Percentiles rank a stretch among this genome's conserved stretches.
phyloP scores from a whole-genome alignment of 2,888 invertebrate genomes.

The Agonopterix alstromeriana region DNA sequence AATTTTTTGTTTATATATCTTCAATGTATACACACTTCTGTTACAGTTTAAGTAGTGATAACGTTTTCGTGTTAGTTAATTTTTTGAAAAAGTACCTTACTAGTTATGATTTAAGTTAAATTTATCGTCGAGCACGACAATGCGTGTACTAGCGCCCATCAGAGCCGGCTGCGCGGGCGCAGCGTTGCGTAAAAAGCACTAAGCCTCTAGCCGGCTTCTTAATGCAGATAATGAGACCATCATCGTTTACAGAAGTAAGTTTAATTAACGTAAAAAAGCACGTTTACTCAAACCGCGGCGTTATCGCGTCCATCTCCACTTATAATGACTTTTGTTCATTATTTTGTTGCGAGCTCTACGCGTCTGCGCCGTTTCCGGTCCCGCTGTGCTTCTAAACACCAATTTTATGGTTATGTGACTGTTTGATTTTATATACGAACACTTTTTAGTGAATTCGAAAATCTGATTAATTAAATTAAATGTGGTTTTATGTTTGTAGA shows the following conservation, averaged over 20 bases:
- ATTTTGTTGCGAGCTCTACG: slow-evolving; percentile 59
- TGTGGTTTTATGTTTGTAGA: slow-evolving; percentile 20
- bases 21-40: no score
- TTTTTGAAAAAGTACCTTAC: not conserved
- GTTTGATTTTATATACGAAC: slow-evolving; percentile 40
- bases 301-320: slow-evolving; percentile 65
- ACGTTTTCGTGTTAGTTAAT: no score
- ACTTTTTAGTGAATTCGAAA: slow-evolving; percentile 33
- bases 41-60: no score
- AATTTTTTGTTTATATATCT: no score
- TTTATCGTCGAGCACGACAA: slow-evolving; percentile 28
- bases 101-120: slow-evolving; percentile 9
- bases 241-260: slow-evolving; percentile 70
- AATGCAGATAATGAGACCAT: slow-evolving; percentile 61
- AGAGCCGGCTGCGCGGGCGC: slow-evolving; percentile 21
- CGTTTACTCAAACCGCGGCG: slow-evolving; percentile 66
- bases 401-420: slow-evolving; percentile 58
- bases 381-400: slow-evolving; percentile 48
- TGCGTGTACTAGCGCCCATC: slow-evolving; percentile 12
- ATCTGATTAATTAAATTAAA: slow-evolving; percentile 47
- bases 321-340: slow-evolving; percentile 73
- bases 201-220: slow-evolving; percentile 37
- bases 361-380: slow-evolving; percentile 59
- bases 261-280: slow-evolving; percentile 75
- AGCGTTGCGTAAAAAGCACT: slow-evolving; percentile 51